These are phyloP conservation scores for Phortica variegata DNA, from an alignment of 1,140 invertebrate genomes.

Conservation along the genomic window DNA sequence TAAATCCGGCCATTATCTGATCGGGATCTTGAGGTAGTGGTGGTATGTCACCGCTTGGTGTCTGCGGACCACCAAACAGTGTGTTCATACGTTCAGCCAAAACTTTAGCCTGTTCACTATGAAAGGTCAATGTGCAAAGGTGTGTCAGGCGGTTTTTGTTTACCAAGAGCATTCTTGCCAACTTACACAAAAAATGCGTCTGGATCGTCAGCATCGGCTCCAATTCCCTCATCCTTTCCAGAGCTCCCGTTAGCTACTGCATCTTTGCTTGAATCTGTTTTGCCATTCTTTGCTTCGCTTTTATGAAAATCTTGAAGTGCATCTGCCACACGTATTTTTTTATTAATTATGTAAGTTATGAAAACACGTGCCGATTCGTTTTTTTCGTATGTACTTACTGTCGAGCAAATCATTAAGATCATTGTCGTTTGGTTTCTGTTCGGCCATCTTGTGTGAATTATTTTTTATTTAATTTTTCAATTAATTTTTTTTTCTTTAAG, in stretches of 20 bases:
- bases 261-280: constrained; percentile 12
- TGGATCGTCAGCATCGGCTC: constrained; percentile 20
- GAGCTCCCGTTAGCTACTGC: constrained; percentile 14
- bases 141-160: no score
- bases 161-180: neutral
- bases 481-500: constrained; percentile 13
- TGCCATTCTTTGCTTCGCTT: constrained; percentile 21
- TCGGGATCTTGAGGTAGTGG: constrained; percentile 46
- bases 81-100: constrained; percentile 51
- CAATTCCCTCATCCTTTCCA: constrained; percentile 5
- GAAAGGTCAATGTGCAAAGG: constrained; percentile 34
- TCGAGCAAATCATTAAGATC: constrained; percentile 59
- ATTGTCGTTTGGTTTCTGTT: constrained; percentile 40
- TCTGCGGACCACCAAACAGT: constrained; percentile 47
- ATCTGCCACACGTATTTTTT: constrained; percentile 43
- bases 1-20: constrained; percentile 50
- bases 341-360: constrained; percentile 25
- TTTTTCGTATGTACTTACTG: constrained; percentile 48
- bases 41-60: constrained; percentile 41
- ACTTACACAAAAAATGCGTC: constrained; percentile 49
- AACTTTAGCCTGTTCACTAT: constrained; percentile 51
- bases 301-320: constrained; percentile 61
- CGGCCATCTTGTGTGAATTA: constrained; percentile 33
- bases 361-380: constrained; percentile 10
- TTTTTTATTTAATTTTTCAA: neutral